phyloP scores from a whole-genome alignment of 2,797 vertebrate species.

The Amazona finschi region DNA sequence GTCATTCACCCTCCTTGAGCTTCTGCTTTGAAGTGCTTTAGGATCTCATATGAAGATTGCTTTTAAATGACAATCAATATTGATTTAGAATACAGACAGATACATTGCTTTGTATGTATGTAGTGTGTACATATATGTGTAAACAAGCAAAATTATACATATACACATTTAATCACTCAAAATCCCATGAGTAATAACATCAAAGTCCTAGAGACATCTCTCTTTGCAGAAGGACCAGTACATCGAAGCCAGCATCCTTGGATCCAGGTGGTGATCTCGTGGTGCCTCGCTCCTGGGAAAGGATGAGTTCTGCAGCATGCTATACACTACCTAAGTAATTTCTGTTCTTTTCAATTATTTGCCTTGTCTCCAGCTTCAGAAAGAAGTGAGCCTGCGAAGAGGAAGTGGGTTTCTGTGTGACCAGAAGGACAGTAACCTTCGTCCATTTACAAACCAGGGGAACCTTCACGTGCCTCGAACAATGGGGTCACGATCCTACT shows the following conservation, averaged over 20 bases:
- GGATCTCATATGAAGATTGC: neutral
- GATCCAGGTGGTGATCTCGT: accelerated
- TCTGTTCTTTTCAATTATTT: neutral
- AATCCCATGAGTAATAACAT: neutral
- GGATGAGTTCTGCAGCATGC: neutral
- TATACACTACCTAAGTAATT: neutral
- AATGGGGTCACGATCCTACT: slow-evolving; percentile 78
- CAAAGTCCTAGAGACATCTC: neutral
- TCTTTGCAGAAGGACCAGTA: neutral
- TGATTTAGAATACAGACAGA: neutral
- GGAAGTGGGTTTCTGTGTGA: slow-evolving; percentile 69
- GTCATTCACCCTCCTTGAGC: neutral
- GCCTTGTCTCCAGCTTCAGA: slow-evolving; percentile 80
- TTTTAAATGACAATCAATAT: neutral
- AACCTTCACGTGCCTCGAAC: slow-evolving; percentile 68
- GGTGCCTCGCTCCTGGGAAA: neutral
- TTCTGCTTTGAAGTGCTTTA: neutral
- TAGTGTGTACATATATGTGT: neutral
- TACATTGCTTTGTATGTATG: neutral
- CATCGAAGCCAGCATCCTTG: neutral
- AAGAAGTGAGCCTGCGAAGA: slow-evolving; percentile 75
- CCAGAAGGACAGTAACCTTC: slow-evolving; percentile 70
- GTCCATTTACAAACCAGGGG: slow-evolving; percentile 75
- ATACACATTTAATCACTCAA: neutral
- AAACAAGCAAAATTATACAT: neutral